phyloP scores from a whole-genome alignment of 2,797 vertebrate genomes.

The Anableps anableps region DNA sequence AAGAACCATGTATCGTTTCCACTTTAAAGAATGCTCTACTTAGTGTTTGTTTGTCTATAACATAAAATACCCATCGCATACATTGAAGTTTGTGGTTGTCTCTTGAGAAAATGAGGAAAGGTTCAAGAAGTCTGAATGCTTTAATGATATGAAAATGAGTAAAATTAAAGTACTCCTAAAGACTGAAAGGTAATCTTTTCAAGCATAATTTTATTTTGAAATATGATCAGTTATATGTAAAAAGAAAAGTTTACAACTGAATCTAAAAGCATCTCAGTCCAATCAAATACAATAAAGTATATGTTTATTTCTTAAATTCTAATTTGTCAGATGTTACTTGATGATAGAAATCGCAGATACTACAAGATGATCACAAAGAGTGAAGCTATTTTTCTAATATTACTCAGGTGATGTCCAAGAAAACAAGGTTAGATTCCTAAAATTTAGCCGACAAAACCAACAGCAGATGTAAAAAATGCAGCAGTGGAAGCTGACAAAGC shows the following conservation, averaged over 20 bases:
- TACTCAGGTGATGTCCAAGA: background rate
- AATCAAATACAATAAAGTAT: background rate
- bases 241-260: background rate
- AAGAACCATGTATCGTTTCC: background rate
- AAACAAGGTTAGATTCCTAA: background rate
- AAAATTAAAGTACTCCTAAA: background rate
- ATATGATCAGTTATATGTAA: background rate
- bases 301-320: background rate
- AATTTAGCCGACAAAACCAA: conserved; percentile 3
- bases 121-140: background rate
- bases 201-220: background rate
- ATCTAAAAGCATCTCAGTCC: background rate
- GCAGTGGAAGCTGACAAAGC: conserved; percentile 26
- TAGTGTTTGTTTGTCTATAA: background rate
- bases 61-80: background rate
- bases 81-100: background rate
- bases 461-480: conserved; percentile 7
- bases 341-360: background rate
- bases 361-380: too few species aligned
- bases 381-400: background rate
- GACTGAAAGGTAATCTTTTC: background rate
- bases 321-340: background rate
- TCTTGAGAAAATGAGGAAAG: background rate
- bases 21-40: background rate
- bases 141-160: background rate